phyloP scores from a whole-genome alignment of 2,888 invertebrate species.

The Nesidiocoris tenuis region DNA sequence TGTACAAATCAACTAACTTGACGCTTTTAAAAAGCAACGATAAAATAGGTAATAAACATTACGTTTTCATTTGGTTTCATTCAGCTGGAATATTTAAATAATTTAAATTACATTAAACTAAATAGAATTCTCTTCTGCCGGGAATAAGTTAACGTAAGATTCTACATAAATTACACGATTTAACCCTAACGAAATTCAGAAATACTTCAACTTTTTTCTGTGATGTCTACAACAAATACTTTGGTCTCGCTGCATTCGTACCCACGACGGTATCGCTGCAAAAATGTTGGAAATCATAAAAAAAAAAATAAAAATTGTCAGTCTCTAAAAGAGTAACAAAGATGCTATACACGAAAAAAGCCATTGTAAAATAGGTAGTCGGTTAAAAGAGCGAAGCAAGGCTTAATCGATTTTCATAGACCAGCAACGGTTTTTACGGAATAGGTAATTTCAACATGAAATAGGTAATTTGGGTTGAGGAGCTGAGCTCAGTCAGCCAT shows the following conservation, averaged over 20 bases:
- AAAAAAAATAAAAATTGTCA: constrained; percentile 39
- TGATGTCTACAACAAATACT: constrained; percentile 46
- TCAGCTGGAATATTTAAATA: constrained; percentile 18
- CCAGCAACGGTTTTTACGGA: too few relatives aligned
- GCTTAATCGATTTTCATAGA: constrained; percentile 26
- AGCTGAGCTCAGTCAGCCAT: too few relatives aligned
- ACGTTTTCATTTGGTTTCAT: constrained; percentile 31
- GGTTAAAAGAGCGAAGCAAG: constrained; percentile 37
- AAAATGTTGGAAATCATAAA: constrained; percentile 32
- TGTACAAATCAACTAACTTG: background rate
- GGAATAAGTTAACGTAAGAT: background rate
- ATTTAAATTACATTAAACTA: background rate
- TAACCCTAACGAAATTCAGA: background rate
- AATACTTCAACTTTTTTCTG: constrained; percentile 26
- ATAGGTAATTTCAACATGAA: too few relatives aligned
- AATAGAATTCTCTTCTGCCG: background rate
- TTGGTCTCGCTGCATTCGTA: constrained; percentile 49
- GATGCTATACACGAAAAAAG: constrained; percentile 22
- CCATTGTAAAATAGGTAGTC: background rate
- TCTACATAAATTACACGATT: background rate
- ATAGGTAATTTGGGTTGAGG: too few relatives aligned
- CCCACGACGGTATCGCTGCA: constrained; percentile 45
- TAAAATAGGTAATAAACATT: constrained; percentile 21
- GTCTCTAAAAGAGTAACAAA: constrained; percentile 47
- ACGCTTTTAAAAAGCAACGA: constrained; percentile 35